Percentiles rank a stretch among this genome's conserved stretches.
Evolutionary conservation across 2,888 invertebrate genomes (phyloP).

Genomic region (Priocnemis perturbator): DNA sequence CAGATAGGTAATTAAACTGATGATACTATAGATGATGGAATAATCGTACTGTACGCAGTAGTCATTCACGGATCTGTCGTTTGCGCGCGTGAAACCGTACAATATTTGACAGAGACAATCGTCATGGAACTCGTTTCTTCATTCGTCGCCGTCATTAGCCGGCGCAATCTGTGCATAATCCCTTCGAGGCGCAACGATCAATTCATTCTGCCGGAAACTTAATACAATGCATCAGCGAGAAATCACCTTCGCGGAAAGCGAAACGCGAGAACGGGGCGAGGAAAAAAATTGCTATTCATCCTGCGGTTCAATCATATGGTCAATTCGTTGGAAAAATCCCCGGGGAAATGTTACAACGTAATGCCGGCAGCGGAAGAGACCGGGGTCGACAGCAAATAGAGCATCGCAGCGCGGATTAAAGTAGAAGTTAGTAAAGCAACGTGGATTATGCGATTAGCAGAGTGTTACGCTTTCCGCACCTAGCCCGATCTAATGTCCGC

Average conservation of each 20-base stretch:
- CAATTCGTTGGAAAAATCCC: constrained; percentile 27
- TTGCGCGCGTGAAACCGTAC: too few species aligned
- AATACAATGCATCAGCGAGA: constrained; percentile 19
- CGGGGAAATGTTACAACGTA: constrained; percentile 13
- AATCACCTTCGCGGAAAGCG: constrained; percentile 10
- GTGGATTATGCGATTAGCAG: too few species aligned
- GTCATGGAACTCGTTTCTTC: too few species aligned
- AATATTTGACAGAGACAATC: too few species aligned
- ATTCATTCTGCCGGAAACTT: constrained; percentile 31
- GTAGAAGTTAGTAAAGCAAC: constrained; percentile 2
- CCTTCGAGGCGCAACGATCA: constrained; percentile 17
- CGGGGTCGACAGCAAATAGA: constrained; percentile 1
- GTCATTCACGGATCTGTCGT: too few species aligned
- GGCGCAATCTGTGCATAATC: constrained; percentile 26
- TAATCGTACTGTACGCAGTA: too few species aligned
- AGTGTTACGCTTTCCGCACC: too few species aligned
- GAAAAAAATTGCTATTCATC: constrained; percentile 14
- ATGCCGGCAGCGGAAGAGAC: constrained; percentile 3
- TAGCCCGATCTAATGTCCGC: too few species aligned
- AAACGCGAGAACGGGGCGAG: constrained; percentile 5
- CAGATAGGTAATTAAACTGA: too few species aligned
- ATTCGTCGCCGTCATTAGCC: constrained; percentile 8
- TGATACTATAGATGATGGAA: too few species aligned
- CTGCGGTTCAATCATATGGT: constrained; percentile 29
- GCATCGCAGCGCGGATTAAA: constrained; percentile 3